phyloP scores from a whole-genome alignment of 2,113 vertebrate species.

The Takifugu flavidus region DNA sequence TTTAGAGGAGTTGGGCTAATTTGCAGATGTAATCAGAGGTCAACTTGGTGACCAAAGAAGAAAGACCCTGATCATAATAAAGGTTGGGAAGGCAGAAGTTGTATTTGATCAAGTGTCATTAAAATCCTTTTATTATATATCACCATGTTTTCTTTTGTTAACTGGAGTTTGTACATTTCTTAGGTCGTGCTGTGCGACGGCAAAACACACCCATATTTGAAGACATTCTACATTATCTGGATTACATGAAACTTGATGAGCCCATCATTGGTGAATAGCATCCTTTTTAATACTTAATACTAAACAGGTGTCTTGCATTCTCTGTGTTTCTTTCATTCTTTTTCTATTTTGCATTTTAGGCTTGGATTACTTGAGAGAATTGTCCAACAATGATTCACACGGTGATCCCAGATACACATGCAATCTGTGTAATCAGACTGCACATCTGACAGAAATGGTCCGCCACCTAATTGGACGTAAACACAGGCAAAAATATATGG shows the following conservation, averaged over 20 bases:
- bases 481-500: constrained; percentile 77
- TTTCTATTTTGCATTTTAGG: constrained; percentile 47
- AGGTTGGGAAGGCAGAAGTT: no score
- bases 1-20: no score
- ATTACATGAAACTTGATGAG: constrained; percentile 74
- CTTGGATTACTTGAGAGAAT: constrained; percentile 60
- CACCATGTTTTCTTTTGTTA: constrained; percentile 6
- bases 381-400: constrained; percentile 37
- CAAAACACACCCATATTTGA: constrained; percentile 55
- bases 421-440: constrained; percentile 53
- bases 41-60: no score
- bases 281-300: neutral
- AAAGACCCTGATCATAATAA: no score
- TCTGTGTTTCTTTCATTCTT: neutral
- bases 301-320: neutral
- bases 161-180: constrained; percentile 31
- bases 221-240: constrained; percentile 67
- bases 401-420: constrained; percentile 60
- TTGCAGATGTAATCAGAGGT: no score
- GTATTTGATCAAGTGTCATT: neutral
- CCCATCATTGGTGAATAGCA: constrained; percentile 73
- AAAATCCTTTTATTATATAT: neutral
- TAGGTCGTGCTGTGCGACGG: constrained; percentile 56
- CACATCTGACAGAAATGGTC: constrained; percentile 57
- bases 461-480: constrained; percentile 74